Percentiles rank a stretch among this genome's conserved stretches.
phyloP scores from a whole-genome alignment of 23 tunicate genomes.

The Diplosoma virens region DNA sequence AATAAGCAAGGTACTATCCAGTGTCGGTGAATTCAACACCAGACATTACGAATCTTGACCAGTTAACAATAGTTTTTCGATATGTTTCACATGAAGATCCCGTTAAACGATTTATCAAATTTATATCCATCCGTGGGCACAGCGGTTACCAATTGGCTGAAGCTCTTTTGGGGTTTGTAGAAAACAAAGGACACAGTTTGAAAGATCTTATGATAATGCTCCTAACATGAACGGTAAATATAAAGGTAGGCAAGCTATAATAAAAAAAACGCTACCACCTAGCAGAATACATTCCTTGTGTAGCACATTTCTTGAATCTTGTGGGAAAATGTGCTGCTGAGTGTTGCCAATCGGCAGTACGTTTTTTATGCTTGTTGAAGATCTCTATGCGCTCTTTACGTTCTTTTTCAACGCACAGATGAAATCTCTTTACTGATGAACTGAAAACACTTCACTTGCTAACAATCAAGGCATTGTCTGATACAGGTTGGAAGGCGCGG shows the following conservation, averaged over 20 bases:
- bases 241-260: conserved; percentile 8
- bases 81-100: conserved; percentile 34
- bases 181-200: not conserved
- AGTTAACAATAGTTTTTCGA: conserved; percentile 34
- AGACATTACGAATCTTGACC: conserved; percentile 38
- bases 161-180: not conserved
- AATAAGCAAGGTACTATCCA: no score
- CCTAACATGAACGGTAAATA: conserved; percentile 20
- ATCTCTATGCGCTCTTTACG: conserved; percentile 11
- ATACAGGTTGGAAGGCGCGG: no score
- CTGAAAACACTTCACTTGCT: conserved; percentile 20
- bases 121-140: conserved; percentile 33
- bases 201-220: conserved; percentile 40
- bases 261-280: not conserved
- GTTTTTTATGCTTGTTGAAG: not conserved
- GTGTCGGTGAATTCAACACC: conserved; percentile 50
- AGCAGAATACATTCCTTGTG: no score
- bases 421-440: conserved; percentile 8
- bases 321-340: no score
- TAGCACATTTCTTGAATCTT: no score
- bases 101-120: conserved; percentile 25
- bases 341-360: conserved; percentile 18
- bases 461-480: no score
- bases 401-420: no score
- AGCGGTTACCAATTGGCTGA: conserved; percentile 30